Evolutionary conservation across 2,113 vertebrate species (phyloP).

Genomic region (Eolophus roseicapilla): DNA sequence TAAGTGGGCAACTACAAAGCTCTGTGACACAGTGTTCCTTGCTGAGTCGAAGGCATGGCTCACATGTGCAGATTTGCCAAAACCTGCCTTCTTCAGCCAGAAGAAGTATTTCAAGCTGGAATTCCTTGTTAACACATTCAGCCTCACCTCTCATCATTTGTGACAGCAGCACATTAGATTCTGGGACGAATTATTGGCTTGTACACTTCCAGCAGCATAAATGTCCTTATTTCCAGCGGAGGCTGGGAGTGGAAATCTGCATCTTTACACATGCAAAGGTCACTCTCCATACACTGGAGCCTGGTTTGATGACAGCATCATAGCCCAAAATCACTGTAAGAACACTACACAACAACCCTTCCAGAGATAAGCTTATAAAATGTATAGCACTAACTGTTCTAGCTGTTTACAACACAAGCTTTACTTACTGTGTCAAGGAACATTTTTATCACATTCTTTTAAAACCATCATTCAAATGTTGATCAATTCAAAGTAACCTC

Average conservation of each 20-base stretch:
- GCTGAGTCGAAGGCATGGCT: conserved; percentile 28
- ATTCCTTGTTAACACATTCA: neutral
- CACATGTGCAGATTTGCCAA: conserved; percentile 17
- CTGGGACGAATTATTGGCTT: neutral
- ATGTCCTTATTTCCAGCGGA: neutral
- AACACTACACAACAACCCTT: neutral
- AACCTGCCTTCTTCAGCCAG: conserved; percentile 7
- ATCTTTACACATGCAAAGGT: neutral
- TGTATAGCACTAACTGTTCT: neutral
- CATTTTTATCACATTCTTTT: neutral
- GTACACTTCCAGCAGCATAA: neutral
- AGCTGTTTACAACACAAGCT: neutral
- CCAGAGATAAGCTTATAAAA: neutral
- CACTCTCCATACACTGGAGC: neutral
- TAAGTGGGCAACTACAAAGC: conserved; percentile 15
- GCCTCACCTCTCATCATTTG: neutral
- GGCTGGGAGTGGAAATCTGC: too few species aligned
- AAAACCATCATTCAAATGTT: neutral
- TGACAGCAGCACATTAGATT: neutral
- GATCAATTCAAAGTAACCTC: neutral
- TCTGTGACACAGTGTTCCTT: neutral
- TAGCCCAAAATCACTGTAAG: neutral
- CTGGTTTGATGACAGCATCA: neutral
- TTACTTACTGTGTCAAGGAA: fast-evolving
- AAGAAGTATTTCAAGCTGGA: neutral